Base-by-base conservation (phyloP, 2,888 invertebrate genomes). In the Trichogramma dendrolimi region DNA sequence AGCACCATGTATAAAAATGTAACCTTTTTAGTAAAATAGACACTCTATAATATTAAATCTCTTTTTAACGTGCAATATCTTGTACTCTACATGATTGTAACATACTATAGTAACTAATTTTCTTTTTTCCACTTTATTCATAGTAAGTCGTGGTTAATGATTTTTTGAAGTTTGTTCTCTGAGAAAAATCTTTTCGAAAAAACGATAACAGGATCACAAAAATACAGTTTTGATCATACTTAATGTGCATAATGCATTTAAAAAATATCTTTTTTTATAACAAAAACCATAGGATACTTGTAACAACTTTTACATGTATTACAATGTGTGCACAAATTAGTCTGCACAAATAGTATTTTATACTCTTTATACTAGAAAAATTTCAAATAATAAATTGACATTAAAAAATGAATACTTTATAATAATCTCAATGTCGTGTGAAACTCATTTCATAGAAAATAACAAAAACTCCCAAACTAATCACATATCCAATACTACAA, bases 371-470 rank as follows among this genome's bases (percentile, higher is more conserved):
- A 10, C n/a, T 46, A 46, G n/a, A 8, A 46, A 10, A 46, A 46
- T 10, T n/a, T 46, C n/a, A 3, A 46, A 46, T 10, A 46, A 46
- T 46, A 10, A n/a, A 46, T 10, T 46, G 8, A 10, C 57, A 59
- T 55, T 64, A 62, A 60, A 64, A 56, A 48, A 53, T 54, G 43
- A 65, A 66, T 67, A 68, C 67, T 71, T 68, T 61, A 39, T 62
- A 66, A 66, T 69, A 71, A 71, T 71, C 71, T 71, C 69, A 70
- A 65, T 67, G 62, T 62, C 66, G 55, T 67, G 66, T 62, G 66
- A 66, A 60, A 49, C 58, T 60, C 53, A 43, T 61, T 62, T 56
- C 51, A 64, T 46, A 64, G 39, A 60, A 62, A 59, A 48, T 41
- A 57, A 11, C 51, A 58, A 61, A 38, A 51, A 48, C 50, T 55